Evolutionary conservation across 2,113 vertebrate species (phyloP), one percentile per base, ranked within the genome.

Genomic region (Nymphicus hollandicus): DNA sequence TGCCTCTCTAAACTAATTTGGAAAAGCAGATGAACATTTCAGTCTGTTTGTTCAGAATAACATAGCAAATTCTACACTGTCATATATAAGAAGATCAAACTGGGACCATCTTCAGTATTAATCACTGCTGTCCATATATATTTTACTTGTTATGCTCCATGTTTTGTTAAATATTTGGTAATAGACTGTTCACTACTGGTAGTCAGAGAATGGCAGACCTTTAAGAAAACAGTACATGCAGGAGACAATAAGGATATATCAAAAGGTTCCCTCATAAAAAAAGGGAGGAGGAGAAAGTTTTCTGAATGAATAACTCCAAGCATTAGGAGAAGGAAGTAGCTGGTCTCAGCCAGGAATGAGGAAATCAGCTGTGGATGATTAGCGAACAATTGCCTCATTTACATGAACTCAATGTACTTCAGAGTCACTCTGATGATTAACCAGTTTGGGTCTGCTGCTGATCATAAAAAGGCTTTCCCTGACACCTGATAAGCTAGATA

Each of bases 11-110:
- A 97, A 96, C 87, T 93, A 88, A 93, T 89, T 89, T 85, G 95
- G 87, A 95, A 95, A 96, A 95, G 91, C 91, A 96, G 91, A 96
- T 70, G 49, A 95, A 78, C 27, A 41, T 83, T 91, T 89, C 85
- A 81, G 85, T 37, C 74, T 92, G 18, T 58, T 76, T 93, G 87
- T 90, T 91, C 61, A 15, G 55, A 84, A 91, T 91, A 89, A 71
- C 74, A 93, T 35, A 78, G 58, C 70, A 82, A 95, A 84, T 86
- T 80, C 60, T 65, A 53, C 35, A 28, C 20, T 61, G 15, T n/a
- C 81, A 35, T 76, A 50, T 61, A 17, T 39, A 70, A 69, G 39
- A 91, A 58, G 53, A 87, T 87, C 28, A 58, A 79, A 60, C 7
- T 19, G 39, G 20, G 18, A 41, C 55, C 47, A 73, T 35, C 60